Evolutionary conservation across 2,888 invertebrate genomes (phyloP).

Genomic region (Spilosoma lubricipeda): DNA sequence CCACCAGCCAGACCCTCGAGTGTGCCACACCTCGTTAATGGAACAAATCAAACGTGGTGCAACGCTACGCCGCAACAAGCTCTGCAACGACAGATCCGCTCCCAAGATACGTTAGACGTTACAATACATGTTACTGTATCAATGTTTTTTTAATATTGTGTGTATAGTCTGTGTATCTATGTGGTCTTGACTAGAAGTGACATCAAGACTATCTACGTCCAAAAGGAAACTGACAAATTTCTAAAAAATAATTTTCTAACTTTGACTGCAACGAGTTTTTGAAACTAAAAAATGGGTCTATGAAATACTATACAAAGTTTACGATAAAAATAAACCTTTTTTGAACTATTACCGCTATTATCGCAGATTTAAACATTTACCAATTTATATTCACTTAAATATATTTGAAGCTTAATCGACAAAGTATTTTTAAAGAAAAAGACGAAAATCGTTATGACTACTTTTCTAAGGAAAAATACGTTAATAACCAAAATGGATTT

Average conservation of each 20-base stretch:
- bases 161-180: slow-evolving; percentile 13
- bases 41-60: slow-evolving; percentile 97
- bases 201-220: background rate
- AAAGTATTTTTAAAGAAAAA: background rate
- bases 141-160: slow-evolving; percentile 4
- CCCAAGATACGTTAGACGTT: slow-evolving; percentile 91
- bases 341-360: background rate
- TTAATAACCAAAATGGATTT: background rate
- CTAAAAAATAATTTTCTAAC: background rate
- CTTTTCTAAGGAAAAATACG: slow-evolving; percentile 4
- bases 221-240: background rate
- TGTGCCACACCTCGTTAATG: slow-evolving; percentile 96
- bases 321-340: background rate
- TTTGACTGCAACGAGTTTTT: background rate
- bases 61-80: slow-evolving; percentile 91
- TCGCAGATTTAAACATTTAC: background rate
- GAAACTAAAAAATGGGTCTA: background rate
- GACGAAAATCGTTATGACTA: slow-evolving; percentile 1
- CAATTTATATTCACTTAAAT: too few species aligned
- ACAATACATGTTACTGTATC: slow-evolving; percentile 17
- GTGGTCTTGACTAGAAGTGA: slow-evolving; percentile 6
- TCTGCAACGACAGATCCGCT: slow-evolving; percentile 94
- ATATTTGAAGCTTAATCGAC: too few species aligned
- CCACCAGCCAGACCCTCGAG: slow-evolving; percentile 90
- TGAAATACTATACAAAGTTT: background rate